phyloP scores from a whole-genome alignment of 2,888 invertebrate genomes.

The Xestia rhomboidea region DNA sequence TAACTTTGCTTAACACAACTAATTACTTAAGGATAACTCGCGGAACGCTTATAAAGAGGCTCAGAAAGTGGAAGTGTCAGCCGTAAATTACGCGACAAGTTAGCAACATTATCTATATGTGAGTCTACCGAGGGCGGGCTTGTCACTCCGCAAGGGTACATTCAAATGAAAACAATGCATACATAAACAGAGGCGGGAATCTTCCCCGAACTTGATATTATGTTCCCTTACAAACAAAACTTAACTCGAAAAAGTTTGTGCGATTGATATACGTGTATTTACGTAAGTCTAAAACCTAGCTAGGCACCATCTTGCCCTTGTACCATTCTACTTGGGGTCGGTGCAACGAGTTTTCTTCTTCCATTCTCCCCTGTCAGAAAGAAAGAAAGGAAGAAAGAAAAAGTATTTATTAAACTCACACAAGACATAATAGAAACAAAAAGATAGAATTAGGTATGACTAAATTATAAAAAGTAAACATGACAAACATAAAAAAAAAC shows the following conservation, averaged over 20 bases:
- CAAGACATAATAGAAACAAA: no score
- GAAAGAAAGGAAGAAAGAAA: no score
- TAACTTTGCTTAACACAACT: constrained; percentile 63
- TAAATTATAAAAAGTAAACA: no score
- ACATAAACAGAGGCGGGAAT: constrained; percentile 35
- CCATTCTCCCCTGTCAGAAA: no score
- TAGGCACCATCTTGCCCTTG: no score
- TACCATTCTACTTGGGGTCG: no score
- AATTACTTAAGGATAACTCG: constrained; percentile 68
- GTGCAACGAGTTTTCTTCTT: no score
- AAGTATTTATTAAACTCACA: no score
- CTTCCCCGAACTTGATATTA: constrained; percentile 34
- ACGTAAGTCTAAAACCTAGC: background rate
- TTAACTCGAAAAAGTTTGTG: constrained; percentile 31
- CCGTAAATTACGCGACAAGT: constrained; percentile 66
- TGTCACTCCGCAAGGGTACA: constrained; percentile 47
- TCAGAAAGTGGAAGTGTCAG: constrained; percentile 62
- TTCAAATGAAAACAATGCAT: constrained; percentile 61
- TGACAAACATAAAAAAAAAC: no score
- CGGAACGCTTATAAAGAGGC: constrained; percentile 61
- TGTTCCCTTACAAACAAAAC: constrained; percentile 45
- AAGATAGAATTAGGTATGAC: no score
- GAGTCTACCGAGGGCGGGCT: constrained; percentile 37
- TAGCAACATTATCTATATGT: constrained; percentile 66
- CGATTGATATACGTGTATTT: background rate